A percentile compares a stretch with the other conserved stretches of the same genome.
Evolutionary conservation across 2,113 vertebrate species (phyloP).

Genomic region (Mustelus asterias): DNA sequence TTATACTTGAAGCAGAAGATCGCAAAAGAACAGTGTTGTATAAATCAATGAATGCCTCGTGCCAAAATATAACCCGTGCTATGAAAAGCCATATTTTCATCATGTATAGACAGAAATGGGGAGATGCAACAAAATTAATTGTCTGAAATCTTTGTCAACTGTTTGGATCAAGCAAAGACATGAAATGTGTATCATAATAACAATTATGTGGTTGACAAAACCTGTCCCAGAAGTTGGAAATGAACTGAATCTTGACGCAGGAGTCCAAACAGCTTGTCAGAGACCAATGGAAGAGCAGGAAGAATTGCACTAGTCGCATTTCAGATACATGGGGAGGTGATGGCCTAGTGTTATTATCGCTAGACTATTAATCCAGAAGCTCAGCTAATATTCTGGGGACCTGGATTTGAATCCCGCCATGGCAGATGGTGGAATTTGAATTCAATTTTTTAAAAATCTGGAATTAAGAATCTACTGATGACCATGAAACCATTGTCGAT

Average conservation of each 20-base stretch:
- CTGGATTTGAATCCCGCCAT: too few species aligned
- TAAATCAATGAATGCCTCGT: neutral
- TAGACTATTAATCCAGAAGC: too few species aligned
- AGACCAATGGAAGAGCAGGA: neutral
- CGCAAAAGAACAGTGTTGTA: neutral
- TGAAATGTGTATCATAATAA: neutral
- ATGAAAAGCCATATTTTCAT: neutral
- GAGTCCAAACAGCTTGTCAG: neutral
- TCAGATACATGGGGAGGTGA: neutral
- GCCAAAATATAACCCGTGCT: neutral
- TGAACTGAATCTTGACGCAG: neutral
- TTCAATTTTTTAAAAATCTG: too few species aligned
- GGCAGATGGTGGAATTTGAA: too few species aligned
- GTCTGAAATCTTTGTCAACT: neutral
- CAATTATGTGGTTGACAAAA: neutral
- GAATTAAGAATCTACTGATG: too few species aligned
- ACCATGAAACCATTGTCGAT: too few species aligned
- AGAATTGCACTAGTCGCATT: neutral
- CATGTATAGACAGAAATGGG: neutral
- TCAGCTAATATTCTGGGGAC: too few species aligned
- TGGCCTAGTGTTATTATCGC: too few species aligned
- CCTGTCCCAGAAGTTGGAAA: neutral
- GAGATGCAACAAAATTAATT: neutral
- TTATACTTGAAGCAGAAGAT: neutral
- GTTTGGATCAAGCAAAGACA: neutral